Evolutionary conservation across 2,797 vertebrate species (phyloP), one percentile per base, ranked within the genome.

Genomic region (Selene dorsalis): DNA sequence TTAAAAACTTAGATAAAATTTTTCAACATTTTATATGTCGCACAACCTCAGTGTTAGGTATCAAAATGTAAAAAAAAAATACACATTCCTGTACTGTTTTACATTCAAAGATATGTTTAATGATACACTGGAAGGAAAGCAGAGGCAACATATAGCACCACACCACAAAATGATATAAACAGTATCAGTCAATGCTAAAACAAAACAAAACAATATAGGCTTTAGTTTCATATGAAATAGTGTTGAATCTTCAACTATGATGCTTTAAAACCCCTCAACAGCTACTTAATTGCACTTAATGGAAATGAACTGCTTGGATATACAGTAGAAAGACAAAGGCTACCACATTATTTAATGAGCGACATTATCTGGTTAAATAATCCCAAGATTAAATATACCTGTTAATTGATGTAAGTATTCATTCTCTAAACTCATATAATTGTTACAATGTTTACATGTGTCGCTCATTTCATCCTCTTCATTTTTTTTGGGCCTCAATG

Each of bases 401-500:
- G 41, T 52, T 20, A 60, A 38, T 74, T 56, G 2, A n/a, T 0
- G 16, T 16, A 14, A 71, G 58, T 45, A 66, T 43, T 64, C 13
- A 35, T n/a, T 56, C 28, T 52, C n/a, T 48, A 53, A 50, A 53
- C 41, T 18, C 10, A 3, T 43, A 32, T 16, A 32, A 28, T 0
- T 57, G 55, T 60, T 50, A 22, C 47, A 52, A 3, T 45, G 20
- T 41, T 22, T 32, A 35, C 13, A 39, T 11, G 1, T 47, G 58
- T 17, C n/a, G 1, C 38, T 1, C 6, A 6, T 50, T 14, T 52
- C 20, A 2, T 71, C 1, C 1, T 75, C 28, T 20, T 90, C 60
- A 87, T 3, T 84, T 84, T 16, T 14, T 84, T 8, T 72, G 91
- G 56, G 63, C 38, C 30, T 86, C 82, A 0, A 95, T 85, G 18